Evolutionary conservation across 1,140 invertebrate genomes (phyloP).

Genomic region (Drosophila jambulina): DNA sequence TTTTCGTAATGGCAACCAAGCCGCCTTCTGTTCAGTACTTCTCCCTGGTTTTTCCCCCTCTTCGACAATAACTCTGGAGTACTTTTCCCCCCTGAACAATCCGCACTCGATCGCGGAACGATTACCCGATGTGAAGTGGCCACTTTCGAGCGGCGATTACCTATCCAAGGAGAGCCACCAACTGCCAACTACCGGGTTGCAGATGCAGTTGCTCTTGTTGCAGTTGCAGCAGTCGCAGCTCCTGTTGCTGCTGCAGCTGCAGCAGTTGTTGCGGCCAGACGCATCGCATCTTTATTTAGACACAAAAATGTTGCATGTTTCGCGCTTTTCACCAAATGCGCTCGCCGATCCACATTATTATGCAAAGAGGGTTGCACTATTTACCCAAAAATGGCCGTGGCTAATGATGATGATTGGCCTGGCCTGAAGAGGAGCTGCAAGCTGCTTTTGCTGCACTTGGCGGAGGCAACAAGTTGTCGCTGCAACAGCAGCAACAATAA

Average conservation of each 20-base stretch:
- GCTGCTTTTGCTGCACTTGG: slow-evolving; percentile 66
- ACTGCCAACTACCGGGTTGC: slow-evolving; percentile 75
- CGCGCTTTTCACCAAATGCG: slow-evolving; percentile 82
- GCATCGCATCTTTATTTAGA: slow-evolving; percentile 81
- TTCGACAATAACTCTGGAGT: slow-evolving; percentile 6
- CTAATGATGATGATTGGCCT: slow-evolving; percentile 82
- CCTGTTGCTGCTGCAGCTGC: slow-evolving; percentile 24
- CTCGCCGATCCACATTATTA: slow-evolving; percentile 79
- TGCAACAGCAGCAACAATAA: neutral
- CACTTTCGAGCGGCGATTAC: slow-evolving; percentile 49
- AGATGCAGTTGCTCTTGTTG: slow-evolving; percentile 45
- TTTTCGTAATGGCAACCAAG: neutral
- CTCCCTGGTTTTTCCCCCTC: neutral
- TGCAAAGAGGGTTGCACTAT: slow-evolving; percentile 84
- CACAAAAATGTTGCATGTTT: slow-evolving; percentile 82
- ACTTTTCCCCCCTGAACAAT: slow-evolving; percentile 16
- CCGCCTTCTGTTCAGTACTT: slow-evolving; percentile 8
- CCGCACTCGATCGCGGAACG: slow-evolving; percentile 35
- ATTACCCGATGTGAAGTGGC: slow-evolving; percentile 45
- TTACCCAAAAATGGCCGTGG: slow-evolving; percentile 82
- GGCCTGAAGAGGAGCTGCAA: slow-evolving; percentile 18
- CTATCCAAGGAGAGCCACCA: slow-evolving; percentile 9
- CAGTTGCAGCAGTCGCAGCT: neutral
- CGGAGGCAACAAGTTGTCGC: slow-evolving; percentile 40
- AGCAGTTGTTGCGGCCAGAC: slow-evolving; percentile 57